Conservation (phyloP, 2,113 vertebrate genomes). For the Naja naja region DNA sequence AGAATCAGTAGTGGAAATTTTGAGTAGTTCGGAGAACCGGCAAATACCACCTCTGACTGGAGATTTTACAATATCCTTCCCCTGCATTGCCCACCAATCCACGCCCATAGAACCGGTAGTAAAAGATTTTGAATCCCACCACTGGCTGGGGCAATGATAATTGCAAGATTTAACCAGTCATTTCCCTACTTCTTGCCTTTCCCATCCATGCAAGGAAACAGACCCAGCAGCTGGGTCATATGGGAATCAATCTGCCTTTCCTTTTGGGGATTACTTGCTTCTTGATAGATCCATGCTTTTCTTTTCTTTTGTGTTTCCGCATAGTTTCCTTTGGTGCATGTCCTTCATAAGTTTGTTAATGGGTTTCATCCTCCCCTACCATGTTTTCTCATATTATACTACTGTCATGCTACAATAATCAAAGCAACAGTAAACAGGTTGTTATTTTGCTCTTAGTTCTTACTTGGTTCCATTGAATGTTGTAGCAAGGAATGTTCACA, state of each 20-base stretch:
- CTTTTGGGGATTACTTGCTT: not conserved
- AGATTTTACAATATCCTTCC: no score
- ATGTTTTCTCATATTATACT: not conserved
- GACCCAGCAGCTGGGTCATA: not conserved
- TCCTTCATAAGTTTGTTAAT: no score
- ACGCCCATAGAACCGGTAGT: no score
- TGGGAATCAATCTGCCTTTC: not conserved
- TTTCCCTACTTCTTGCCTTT: not conserved
- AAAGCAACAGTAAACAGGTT: not conserved
- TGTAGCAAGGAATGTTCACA: not conserved
- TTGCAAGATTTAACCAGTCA: not conserved
- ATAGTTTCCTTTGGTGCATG: not conserved
- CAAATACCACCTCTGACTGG: no score
- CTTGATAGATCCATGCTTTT: not conserved
- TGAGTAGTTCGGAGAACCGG: no score
- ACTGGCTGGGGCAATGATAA: not conserved
- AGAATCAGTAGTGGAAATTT: no score
- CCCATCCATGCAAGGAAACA: not conserved
- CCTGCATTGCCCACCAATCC: no score
- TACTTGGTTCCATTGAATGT: not conserved
- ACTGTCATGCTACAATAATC: not conserved
- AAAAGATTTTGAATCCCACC: no score
- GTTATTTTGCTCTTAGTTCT: not conserved
- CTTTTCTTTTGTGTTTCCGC: not conserved
- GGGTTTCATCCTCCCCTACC: rapidly evolving